These are phyloP conservation scores for Dascyllus trimaculatus DNA, from an alignment of 2,113 vertebrate species.

Conservation along the genomic window DNA sequence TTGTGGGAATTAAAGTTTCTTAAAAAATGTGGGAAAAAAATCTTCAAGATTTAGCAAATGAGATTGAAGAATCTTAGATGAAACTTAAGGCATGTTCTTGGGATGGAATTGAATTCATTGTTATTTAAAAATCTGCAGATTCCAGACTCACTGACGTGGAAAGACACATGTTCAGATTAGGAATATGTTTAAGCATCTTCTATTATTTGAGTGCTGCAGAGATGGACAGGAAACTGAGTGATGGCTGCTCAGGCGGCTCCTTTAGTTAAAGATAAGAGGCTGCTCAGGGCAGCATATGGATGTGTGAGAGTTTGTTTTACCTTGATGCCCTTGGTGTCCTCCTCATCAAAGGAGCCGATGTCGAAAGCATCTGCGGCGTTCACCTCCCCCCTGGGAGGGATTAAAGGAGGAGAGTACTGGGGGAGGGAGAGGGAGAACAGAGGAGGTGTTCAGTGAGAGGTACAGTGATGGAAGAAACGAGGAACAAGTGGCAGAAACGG, in stretches of 20 bases:
- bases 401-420: slow-evolving; percentile 94
- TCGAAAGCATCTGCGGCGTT: slow-evolving; percentile 98
- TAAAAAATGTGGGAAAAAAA: too few relatives aligned
- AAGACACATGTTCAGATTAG: too few relatives aligned
- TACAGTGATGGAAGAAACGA: neutral
- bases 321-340: slow-evolving; percentile 99
- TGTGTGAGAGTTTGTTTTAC: slow-evolving; percentile 70
- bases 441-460: neutral
- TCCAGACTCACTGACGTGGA: too few relatives aligned
- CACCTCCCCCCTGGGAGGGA: slow-evolving; percentile 96
- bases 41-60: too few relatives aligned
- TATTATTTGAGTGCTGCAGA: too few relatives aligned
- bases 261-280: neutral
- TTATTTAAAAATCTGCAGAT: too few relatives aligned
- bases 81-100: too few relatives aligned
- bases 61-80: too few relatives aligned
- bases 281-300: neutral
- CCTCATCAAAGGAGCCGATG: slow-evolving; percentile 98
- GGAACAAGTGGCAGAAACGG: neutral
- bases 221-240: too few relatives aligned
- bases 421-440: neutral
- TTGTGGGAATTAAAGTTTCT: too few relatives aligned
- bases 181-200: too few relatives aligned
- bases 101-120: too few relatives aligned
- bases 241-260: neutral